Base-by-base conservation (phyloP, 37 sponge, comb jelly and placozoan species). In the Spongia lamella region DNA sequence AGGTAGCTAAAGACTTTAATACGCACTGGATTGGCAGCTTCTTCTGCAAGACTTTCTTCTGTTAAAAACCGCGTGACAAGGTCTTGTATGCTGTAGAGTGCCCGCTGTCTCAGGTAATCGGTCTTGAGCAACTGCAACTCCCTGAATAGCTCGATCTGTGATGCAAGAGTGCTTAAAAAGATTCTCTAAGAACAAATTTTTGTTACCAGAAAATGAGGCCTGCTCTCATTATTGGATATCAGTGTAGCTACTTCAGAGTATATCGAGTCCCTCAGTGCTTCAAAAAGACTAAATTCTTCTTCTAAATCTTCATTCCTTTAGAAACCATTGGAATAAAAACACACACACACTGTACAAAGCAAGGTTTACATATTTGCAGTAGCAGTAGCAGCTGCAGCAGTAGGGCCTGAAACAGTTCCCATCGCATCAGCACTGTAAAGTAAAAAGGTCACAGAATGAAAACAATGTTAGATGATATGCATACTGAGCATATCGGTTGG, bases 211-310 rank as follows among this genome's bases (percentile, higher is more conserved):
- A 83, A 94, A 69, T 94, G 94, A 17, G 94, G 94, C 33, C 94
- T 63, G 13, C 34, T 37, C 35, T 94, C 94, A 71, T 94, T 90
- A 61, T 80, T 81, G 58, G 94, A 86, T 53, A 94, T 94, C 56
- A 94, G 73, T 29, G 91, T 74, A 24, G 94, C 94, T 68, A 94
- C 91, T 63, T 94, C 94, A 56, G 91, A 86, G 60, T 94, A 94
- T 20, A 94, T 94, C 57, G 92, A 70, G 63, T 94, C 94, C 32
- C 94, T 69, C 38, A 94, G 79, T 64, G 92, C 72, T 51, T 90
- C 88, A 77, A 94, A 94, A 38, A 86, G 70, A 34, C 82, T 72
- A 71, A 64, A 85, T 7, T 67, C 84, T 1, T 11, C 53, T 13
- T 56, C 74, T 21, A 61, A 31, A 1, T 49, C 29, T 25, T 77